Evolutionary conservation across 2,797 vertebrate genomes (phyloP), one percentile per base, ranked within the genome.

Genomic region (Pyrocephalus nanus): DNA sequence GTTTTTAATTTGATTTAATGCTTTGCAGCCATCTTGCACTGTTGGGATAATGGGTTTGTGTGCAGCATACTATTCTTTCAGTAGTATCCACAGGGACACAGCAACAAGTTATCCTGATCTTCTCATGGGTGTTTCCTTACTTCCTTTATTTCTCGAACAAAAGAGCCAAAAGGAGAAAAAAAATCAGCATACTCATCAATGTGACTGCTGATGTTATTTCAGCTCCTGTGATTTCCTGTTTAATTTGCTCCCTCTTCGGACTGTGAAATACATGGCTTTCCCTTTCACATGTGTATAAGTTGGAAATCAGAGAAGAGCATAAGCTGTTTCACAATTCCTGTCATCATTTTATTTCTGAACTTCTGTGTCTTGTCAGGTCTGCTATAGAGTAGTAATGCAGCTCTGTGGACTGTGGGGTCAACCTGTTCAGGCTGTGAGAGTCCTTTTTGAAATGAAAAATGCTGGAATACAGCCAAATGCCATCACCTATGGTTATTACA

Each of bases 361-460:
- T 88, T 95, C 42, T 80, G 5, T 88, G 21, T 88, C 82, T 76
- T 94, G 23, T 80, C 96, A 99, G 99, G 99, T 99, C 78, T 99
- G 99, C 96, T 99, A 99, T 97, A 98, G 99, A 93, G 99, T 99
- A 86, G 98, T 99, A 70, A 99, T 99, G 99, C 99, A 99, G 97
- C 98, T 99, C 77, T 99, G 99, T 79, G 99, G 99, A 26, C 96
- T 99, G 80, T 99, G 98, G 98, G 98, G 98, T 69, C 98, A 99
- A 76, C 99, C 99, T 69, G 99, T 99, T 53, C 98, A 99, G 98
- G 99, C 99, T 8, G 99, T 99, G 70, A 98, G 98, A 95, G 99
- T 99, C 79, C 97, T 99, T 70, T 98, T 99, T 93, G 99, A 99
- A 98, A 99, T 99, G 99, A 99, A 99, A 96, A 99, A 98, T 96